A percentile compares a stretch with the other conserved stretches of the same genome.
phyloP scores from a whole-genome alignment of 2,797 vertebrate genomes.

The Falco peregrinus region DNA sequence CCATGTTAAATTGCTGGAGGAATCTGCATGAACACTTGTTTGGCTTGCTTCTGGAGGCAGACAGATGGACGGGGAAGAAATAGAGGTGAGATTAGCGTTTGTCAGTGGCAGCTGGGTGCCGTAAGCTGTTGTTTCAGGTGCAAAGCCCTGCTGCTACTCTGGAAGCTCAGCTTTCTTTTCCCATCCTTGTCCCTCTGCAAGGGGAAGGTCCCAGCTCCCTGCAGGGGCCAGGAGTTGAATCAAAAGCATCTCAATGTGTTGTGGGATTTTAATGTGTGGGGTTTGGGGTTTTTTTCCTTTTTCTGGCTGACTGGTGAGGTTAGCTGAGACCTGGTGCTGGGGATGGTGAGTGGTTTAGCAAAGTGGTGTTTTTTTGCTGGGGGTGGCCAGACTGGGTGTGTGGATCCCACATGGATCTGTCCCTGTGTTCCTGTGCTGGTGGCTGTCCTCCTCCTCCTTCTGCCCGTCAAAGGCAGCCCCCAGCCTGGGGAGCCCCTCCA shows the following conservation, averaged over 20 bases:
- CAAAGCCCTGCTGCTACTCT: not conserved
- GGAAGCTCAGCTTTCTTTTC: not conserved
- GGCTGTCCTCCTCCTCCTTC: not conserved
- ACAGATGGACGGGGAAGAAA: not conserved
- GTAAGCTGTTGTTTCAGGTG: not conserved
- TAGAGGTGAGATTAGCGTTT: not conserved
- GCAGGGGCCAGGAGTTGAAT: not conserved
- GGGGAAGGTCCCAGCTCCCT: not conserved
- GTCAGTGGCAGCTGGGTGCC: not conserved
- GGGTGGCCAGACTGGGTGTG: rapidly evolving
- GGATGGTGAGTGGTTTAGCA: rapidly evolving
- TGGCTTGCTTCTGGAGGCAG: not conserved
- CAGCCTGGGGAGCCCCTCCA: not conserved
- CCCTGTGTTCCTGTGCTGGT: rapidly evolving
- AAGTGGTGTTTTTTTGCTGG: rapidly evolving
- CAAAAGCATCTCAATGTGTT: not conserved
- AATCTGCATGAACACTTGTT: rapidly evolving
- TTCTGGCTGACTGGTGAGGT: not conserved
- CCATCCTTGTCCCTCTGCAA: not conserved
- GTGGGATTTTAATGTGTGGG: not conserved
- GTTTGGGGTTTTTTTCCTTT: too few species aligned
- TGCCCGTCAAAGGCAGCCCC: not conserved
- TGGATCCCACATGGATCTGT: not conserved
- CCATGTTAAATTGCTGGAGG: rapidly evolving
- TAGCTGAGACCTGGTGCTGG: rapidly evolving